A percentile compares a stretch with the other conserved stretches of the same genome.
These are phyloP conservation scores for Labrus mixtus DNA, from an alignment of 2,113 vertebrate species.

Conservation along the genomic window DNA sequence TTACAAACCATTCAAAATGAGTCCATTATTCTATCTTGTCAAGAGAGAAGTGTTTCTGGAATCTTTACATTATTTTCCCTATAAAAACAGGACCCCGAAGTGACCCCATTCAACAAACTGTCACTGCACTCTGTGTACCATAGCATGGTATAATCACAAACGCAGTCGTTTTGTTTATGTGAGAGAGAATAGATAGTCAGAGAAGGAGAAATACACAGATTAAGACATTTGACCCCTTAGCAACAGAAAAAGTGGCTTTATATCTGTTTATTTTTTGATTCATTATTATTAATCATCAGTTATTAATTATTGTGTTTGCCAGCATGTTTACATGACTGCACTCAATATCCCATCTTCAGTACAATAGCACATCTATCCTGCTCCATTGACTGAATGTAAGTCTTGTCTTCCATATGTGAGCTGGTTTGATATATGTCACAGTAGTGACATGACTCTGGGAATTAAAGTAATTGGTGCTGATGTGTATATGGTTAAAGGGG, in stretches of 20 bases:
- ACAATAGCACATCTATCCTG: conserved; percentile 5
- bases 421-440: conserved; percentile 5
- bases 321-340: conserved; percentile 16
- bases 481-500: conserved; percentile 4
- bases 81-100: background rate
- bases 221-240: background rate
- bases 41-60: conserved; percentile 1
- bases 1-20: conserved; percentile 21
- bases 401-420: background rate
- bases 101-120: conserved; percentile 19
- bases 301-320: background rate
- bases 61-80: background rate
- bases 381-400: conserved; percentile 20
- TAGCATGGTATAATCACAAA: background rate
- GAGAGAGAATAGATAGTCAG: background rate
- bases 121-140: background rate
- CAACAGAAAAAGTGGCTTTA: background rate
- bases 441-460: conserved; percentile 35
- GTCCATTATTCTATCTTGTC: conserved; percentile 3
- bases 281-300: no score
- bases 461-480: conserved; percentile 47
- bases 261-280: conserved; percentile 25
- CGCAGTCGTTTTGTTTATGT: background rate
- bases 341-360: background rate
- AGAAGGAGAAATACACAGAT: background rate